A percentile compares a stretch with the other conserved stretches of the same genome.
These are phyloP conservation scores for Mormyrus hasselquistii DNA, from an alignment of 2,797 vertebrate genomes.

Conservation along the genomic window DNA sequence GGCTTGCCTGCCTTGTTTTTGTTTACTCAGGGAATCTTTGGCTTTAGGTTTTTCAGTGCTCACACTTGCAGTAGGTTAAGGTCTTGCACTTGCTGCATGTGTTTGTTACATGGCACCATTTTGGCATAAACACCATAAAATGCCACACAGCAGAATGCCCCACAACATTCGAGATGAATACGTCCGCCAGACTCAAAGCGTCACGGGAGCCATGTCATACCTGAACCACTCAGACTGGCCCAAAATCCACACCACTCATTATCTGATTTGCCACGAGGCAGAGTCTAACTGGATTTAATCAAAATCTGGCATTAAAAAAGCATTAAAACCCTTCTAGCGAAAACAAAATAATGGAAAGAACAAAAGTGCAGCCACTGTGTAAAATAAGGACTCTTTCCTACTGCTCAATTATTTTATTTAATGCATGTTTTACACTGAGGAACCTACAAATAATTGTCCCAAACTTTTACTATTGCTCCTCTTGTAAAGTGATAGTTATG, in stretches of 20 bases:
- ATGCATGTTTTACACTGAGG: neutral
- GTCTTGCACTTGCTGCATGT: neutral
- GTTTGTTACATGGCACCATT: too few species aligned
- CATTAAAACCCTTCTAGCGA: neutral
- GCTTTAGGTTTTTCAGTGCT: neutral
- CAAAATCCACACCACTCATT: neutral
- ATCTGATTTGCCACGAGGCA: neutral
- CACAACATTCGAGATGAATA: neutral
- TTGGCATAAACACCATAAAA: neutral
- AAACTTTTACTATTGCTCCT: neutral
- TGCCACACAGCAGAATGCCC: neutral
- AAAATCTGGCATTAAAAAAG: constrained; percentile 2
- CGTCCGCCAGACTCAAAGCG: neutral
- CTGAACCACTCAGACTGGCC: neutral
- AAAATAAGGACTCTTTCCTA: neutral
- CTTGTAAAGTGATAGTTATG: neutral
- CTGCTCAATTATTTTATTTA: neutral
- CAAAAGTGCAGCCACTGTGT: neutral
- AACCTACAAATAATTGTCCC: neutral
- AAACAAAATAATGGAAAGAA: neutral
- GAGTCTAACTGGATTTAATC: neutral
- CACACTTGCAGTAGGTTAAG: neutral
- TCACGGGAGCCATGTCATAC: neutral
- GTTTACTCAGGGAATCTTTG: neutral
- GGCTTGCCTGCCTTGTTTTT: neutral